Evolutionary conservation across 2,888 invertebrate species (phyloP).

Genomic region (Idaea straminata): DNA sequence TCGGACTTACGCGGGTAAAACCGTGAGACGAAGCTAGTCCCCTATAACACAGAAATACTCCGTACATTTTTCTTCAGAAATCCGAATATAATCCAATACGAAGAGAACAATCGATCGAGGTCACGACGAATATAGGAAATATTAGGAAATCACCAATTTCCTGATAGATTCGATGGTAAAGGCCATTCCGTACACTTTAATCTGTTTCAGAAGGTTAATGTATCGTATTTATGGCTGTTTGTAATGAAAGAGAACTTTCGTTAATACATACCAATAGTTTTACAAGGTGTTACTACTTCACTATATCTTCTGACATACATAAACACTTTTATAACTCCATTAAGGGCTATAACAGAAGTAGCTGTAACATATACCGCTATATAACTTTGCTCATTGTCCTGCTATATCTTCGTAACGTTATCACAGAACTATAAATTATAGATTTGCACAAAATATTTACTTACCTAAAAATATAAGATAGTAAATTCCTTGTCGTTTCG

Average conservation of each 20-base stretch:
- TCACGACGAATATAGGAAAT: neutral
- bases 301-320: neutral
- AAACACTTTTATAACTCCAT: neutral
- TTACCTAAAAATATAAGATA: too few relatives aligned
- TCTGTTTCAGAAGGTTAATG: slow-evolving; percentile 1
- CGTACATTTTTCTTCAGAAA: neutral
- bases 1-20: too few relatives aligned
- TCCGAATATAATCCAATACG: neutral
- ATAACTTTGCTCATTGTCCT: too few relatives aligned
- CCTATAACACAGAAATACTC: neutral
- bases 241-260: neutral
- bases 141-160: neutral
- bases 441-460: too few relatives aligned
- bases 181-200: neutral
- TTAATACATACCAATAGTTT: neutral
- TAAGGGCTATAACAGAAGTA: neutral
- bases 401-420: too few relatives aligned
- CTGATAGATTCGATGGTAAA: neutral
- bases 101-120: neutral
- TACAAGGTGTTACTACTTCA: neutral
- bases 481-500: too few relatives aligned
- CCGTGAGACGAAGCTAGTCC: too few relatives aligned
- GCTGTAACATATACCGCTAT: too few relatives aligned
- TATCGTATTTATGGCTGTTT: neutral
- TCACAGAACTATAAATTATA: too few relatives aligned